Base-by-base conservation (phyloP, 2,797 vertebrate genomes). In the Balearica regulorum region DNA sequence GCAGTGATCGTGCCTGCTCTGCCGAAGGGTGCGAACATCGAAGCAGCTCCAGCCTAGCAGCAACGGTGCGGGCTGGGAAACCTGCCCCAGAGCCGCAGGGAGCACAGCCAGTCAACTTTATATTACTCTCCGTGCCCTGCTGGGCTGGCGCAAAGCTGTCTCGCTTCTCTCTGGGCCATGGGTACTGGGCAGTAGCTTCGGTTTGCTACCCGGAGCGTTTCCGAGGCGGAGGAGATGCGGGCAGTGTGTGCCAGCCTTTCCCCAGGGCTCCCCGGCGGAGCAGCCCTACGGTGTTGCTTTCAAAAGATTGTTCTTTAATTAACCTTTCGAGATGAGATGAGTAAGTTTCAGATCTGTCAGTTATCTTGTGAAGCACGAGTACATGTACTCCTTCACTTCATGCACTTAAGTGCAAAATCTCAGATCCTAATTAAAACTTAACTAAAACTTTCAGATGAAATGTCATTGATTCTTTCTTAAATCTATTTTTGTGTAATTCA, bases 381-480 rank as follows among this genome's bases (percentile, higher is more conserved):
- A 89, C 43, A 35, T 61, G 61, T 89, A 43, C 54, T 95, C 54
- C 89, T 96, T 96, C 87, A 79, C 64, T 96, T 93, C 70, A 12
- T 58, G 62, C 83, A 86, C 90, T 96, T 89, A 28, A 95, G 89
- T 82, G 57, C 57, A 94, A 39, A 92, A 94, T 96, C 82, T 83
- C 19, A 3, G 78, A 68, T 92, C 75, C 92, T 95, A 97, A 96
- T 97, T 97, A 97, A 97, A 96, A 96, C 96, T 95, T 70, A 57
- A 70, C 84, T 62, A 31, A 94, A 96, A 94, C 94, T 96, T 97
- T 75, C 82, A 87, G 65, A 94, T 75, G 78, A 96, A 96, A 97
- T 96, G 96, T 95, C 94, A 93, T 85, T 92, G 94, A 95, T 96
- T 96, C 91, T 94, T 94, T 93, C 87, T 89, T 78, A 91, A 87